A percentile compares a stretch with the other conserved stretches of the same genome.
These are phyloP conservation scores for Tillus elongatus DNA, from an alignment of 2,888 invertebrate species.

Conservation along the genomic window DNA sequence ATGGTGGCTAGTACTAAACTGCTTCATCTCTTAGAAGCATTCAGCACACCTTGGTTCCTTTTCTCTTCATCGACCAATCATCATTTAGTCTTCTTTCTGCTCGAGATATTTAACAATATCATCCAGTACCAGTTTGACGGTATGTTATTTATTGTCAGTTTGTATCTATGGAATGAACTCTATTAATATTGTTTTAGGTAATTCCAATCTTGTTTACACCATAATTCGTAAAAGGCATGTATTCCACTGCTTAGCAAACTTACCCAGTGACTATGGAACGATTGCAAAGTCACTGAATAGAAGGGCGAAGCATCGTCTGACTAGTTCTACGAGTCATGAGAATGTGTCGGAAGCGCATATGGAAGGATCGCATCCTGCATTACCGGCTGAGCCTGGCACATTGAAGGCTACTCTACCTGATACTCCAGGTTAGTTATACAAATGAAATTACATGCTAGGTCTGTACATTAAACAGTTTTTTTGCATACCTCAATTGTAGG, in stretches of 20 bases:
- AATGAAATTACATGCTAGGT: no score
- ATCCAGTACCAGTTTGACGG: conserved; percentile 99
- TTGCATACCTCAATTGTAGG: no score
- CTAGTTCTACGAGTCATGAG: conserved; percentile 42
- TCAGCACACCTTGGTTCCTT: conserved; percentile 98
- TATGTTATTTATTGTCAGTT: conserved; percentile 26
- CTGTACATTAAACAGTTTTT: no score
- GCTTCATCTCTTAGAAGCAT: conserved; percentile 92
- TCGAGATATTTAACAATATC: conserved; percentile 99
- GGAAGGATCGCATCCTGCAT: conserved; percentile 76
- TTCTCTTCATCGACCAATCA: conserved; percentile 95
- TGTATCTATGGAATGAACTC: no score
- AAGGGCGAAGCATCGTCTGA: conserved; percentile 27
- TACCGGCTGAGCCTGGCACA: conserved; percentile 85
- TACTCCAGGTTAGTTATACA: conserved; percentile 69
- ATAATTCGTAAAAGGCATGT: conserved; percentile 98
- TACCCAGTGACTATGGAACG: conserved; percentile 86
- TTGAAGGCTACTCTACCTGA: conserved; percentile 83
- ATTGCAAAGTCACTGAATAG: conserved; percentile 70
- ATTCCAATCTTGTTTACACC: conserved; percentile 96
- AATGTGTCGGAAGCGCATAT: conserved; percentile 60
- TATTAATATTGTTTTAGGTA: no score
- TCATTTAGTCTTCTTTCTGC: conserved; percentile 93
- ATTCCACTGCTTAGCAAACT: conserved; percentile 94
- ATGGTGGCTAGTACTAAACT: conserved; percentile 99